These are phyloP conservation scores for Trissoscelio sp. DNA, from an alignment of 2,888 invertebrate genomes.

Conservation along the genomic window DNA sequence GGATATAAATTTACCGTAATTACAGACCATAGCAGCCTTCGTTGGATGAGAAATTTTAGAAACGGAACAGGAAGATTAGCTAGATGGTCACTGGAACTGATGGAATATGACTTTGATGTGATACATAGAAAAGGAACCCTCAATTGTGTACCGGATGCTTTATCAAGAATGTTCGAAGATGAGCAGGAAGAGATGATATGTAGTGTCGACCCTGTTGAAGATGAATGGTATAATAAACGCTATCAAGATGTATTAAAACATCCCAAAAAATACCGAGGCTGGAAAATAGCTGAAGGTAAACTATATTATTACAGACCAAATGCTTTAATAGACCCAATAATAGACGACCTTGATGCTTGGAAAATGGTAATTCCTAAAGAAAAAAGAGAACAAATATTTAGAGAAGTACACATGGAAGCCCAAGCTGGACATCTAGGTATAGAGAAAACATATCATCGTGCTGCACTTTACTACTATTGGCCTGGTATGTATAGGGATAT, in stretches of 20 bases:
- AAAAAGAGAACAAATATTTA: conserved; percentile 48
- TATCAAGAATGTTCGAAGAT: conserved; percentile 57
- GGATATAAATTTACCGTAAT: conserved; percentile 58
- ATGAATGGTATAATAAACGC: conserved; percentile 44
- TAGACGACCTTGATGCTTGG: conserved; percentile 64
- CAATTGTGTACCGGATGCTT: conserved; percentile 60
- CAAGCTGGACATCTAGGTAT: conserved; percentile 16
- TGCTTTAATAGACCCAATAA: neutral
- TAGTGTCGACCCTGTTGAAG: neutral
- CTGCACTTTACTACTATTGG: conserved; percentile 40
- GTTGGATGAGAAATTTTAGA: conserved; percentile 53
- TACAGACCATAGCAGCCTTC: conserved; percentile 51
- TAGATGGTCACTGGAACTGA: conserved; percentile 70
- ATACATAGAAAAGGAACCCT: conserved; percentile 49
- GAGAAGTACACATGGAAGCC: neutral
- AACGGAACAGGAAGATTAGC: conserved; percentile 53
- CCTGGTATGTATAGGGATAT: conserved; percentile 33
- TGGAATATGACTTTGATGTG: conserved; percentile 47
- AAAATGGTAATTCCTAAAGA: conserved; percentile 50
- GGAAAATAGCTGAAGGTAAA: conserved; percentile 33
- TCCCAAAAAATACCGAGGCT: conserved; percentile 50
- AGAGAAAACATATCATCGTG: conserved; percentile 30
- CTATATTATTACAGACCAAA: conserved; percentile 48
- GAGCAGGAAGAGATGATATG: neutral
- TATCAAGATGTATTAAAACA: conserved; percentile 14